Conservation (phyloP, 2,888 invertebrate species). For the Drosophila nr. perissopoda region DNA sequence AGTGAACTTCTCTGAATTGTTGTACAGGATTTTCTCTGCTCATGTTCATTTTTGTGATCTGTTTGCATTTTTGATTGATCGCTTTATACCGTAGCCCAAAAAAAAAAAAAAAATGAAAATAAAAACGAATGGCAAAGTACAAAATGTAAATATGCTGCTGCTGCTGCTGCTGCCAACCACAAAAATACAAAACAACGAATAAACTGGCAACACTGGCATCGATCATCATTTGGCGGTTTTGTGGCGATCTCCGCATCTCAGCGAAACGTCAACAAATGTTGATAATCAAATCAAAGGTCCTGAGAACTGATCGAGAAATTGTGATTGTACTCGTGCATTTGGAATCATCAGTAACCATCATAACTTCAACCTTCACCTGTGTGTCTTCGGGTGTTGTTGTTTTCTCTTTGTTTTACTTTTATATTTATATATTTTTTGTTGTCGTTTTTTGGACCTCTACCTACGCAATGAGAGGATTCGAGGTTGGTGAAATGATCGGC, state of each 20-base stretch:
- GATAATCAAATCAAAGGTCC: conserved; percentile 75
- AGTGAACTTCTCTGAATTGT: conserved; percentile 63
- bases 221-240: conserved; percentile 77
- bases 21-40: conserved; percentile 21
- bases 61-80: conserved; percentile 84
- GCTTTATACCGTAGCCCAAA: conserved; percentile 76
- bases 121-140: conserved; percentile 57
- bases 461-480: conserved; percentile 45
- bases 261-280: conserved; percentile 54
- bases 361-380: conserved; percentile 75
- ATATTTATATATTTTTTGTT: neutral
- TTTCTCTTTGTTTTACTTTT: conserved; percentile 28
- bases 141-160: conserved; percentile 68
- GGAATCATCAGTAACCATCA: conserved; percentile 69
- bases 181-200: conserved; percentile 11
- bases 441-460: conserved; percentile 40
- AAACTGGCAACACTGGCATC: conserved; percentile 58
- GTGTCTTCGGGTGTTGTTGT: conserved; percentile 34
- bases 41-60: conserved; percentile 36
- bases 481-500: conserved; percentile 54
- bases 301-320: conserved; percentile 50
- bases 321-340: conserved; percentile 40
- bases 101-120: conserved; percentile 1
- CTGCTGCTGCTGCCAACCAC: conserved; percentile 44
- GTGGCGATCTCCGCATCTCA: conserved; percentile 48